These are phyloP conservation scores for Ophion slaviceki DNA, from an alignment of 2,888 invertebrate genomes.

Conservation along the genomic window DNA sequence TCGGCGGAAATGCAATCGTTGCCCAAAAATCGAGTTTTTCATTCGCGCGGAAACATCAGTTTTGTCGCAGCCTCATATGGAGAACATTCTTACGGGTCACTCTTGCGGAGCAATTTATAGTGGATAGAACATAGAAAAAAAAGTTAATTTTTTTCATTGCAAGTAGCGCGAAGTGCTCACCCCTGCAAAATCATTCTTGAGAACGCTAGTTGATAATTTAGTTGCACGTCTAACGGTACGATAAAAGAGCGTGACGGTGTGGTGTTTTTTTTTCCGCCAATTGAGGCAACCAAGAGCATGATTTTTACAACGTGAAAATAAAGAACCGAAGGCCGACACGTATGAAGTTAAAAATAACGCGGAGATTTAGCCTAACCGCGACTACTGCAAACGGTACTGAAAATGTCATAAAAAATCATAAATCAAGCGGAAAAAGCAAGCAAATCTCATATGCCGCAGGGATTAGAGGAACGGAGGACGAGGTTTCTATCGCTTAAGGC, in stretches of 20 bases:
- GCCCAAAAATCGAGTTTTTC: neutral
- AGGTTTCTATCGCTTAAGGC: constrained; percentile 36
- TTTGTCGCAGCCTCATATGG: neutral
- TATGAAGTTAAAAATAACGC: neutral
- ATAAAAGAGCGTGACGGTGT: constrained; percentile 46
- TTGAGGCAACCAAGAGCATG: constrained; percentile 27
- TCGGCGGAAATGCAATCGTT: neutral
- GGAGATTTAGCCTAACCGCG: neutral
- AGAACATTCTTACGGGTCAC: neutral
- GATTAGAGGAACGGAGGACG: constrained; percentile 14
- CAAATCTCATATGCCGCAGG: neutral
- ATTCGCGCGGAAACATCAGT: no score
- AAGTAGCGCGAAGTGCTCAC: constrained; percentile 1
- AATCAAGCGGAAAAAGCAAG: neutral
- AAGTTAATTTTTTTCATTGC: neutral
- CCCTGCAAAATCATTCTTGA: constrained; percentile 2
- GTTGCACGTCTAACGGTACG: constrained; percentile 59
- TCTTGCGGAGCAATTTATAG: neutral
- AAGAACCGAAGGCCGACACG: neutral
- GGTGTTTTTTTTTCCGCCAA: constrained; percentile 5
- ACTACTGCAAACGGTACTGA: neutral
- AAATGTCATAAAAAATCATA: neutral
- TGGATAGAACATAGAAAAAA: neutral
- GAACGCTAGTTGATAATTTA: constrained; percentile 44
- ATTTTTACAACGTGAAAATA: constrained; percentile 29